Percentiles rank a stretch among this genome's conserved stretches.
phyloP scores from a whole-genome alignment of 2,797 vertebrate species.

The Chrysocyon brachyurus region DNA sequence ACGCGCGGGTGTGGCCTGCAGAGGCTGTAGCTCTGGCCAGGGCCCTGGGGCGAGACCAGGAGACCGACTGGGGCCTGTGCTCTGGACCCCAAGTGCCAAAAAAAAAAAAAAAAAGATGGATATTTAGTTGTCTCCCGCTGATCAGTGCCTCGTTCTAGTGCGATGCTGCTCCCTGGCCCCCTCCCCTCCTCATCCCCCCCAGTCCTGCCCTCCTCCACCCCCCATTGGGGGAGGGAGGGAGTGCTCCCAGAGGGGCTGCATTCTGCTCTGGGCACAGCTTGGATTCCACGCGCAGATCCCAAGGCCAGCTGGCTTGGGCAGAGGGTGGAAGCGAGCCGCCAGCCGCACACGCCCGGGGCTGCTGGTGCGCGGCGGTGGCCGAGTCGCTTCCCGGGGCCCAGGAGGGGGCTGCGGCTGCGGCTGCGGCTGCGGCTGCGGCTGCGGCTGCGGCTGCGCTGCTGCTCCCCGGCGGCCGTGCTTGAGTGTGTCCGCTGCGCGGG shows the following conservation, averaged over 20 bases:
- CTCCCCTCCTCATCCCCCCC: neutral
- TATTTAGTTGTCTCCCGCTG: neutral
- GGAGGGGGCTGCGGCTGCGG: too few species aligned
- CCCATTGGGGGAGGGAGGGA: neutral
- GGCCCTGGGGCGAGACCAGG: neutral
- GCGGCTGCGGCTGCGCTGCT: conserved; percentile 60
- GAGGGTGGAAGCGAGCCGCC: neutral
- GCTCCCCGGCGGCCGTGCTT: conserved; percentile 69
- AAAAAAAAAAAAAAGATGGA: neutral
- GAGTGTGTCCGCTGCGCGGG: conserved; percentile 71
- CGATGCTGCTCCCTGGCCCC: neutral
- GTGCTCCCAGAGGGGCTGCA: neutral
- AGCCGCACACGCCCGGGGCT: neutral
- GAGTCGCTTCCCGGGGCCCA: neutral
- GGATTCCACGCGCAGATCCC: neutral
- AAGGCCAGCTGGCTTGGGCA: conserved; percentile 71
- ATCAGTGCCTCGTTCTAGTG: neutral
- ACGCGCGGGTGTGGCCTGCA: neutral
- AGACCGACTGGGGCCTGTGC: neutral
- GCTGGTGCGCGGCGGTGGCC: neutral
- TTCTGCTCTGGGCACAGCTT: conserved; percentile 36
- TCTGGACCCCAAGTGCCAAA: too few species aligned
- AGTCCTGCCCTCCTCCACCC: neutral
- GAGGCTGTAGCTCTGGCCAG: neutral
- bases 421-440: too few species aligned